Percentiles rank a stretch among this genome's conserved stretches.
Conservation (phyloP, 2,113 vertebrate species). For the Corvus cornix region DNA sequence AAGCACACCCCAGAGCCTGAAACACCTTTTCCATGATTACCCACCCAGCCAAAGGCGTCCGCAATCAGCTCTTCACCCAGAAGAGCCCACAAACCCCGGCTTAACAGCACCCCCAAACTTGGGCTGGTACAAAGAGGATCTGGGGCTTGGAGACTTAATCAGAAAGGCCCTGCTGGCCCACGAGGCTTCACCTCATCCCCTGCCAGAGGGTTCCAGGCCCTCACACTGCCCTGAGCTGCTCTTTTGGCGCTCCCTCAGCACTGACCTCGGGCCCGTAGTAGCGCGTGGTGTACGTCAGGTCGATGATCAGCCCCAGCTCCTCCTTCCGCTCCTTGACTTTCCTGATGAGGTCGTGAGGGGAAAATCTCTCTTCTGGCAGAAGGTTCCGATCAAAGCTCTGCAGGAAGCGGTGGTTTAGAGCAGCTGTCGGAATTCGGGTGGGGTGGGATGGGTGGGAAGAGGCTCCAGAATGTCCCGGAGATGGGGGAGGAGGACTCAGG, state of each 20-base stretch:
- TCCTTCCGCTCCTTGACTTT: slow-evolving; percentile 74
- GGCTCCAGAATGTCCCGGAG: background rate
- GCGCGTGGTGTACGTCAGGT: slow-evolving; percentile 85
- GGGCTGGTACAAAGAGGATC: background rate
- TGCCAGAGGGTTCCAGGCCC: accelerated
- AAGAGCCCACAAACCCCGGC: background rate
- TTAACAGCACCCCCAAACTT: background rate
- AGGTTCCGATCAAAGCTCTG: slow-evolving; percentile 78
- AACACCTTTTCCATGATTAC: accelerated
- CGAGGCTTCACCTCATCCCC: background rate
- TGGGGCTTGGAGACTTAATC: background rate
- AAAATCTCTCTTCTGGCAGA: slow-evolving; percentile 71
- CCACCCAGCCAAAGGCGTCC: background rate
- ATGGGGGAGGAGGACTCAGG: accelerated
- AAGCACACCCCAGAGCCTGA: background rate
- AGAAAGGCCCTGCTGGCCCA: accelerated
- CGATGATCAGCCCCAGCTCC: slow-evolving; percentile 87
- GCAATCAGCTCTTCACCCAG: background rate
- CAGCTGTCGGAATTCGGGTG: accelerated
- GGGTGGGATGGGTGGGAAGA: accelerated
- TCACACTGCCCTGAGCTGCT: accelerated
- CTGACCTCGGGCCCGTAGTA: slow-evolving; percentile 84
- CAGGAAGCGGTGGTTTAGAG: accelerated
- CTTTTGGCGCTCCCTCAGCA: accelerated
- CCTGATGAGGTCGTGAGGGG: slow-evolving; percentile 79